These are phyloP conservation scores for Caenorhabditis sinica DNA, from an alignment of 2,888 invertebrate genomes.

Conservation along the genomic window DNA sequence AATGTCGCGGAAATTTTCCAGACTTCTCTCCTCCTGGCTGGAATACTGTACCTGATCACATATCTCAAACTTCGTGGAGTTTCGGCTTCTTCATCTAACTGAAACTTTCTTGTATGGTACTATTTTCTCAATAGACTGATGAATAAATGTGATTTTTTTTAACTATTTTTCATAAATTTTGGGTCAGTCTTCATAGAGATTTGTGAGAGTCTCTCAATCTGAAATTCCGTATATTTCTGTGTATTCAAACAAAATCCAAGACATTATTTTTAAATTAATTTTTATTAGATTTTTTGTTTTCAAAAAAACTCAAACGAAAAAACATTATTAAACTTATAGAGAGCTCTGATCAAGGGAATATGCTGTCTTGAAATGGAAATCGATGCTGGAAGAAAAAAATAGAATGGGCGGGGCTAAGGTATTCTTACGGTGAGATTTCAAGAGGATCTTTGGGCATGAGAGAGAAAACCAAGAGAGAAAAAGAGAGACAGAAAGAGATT, in stretches of 20 bases:
- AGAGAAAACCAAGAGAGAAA: background rate
- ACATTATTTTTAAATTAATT: no score
- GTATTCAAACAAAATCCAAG: no score
- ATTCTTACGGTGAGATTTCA: background rate
- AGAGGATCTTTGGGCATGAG: slow-evolving; percentile 17
- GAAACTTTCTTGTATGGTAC: no score
- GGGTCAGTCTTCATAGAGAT: no score
- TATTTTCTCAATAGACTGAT: no score
- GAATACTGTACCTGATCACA: slow-evolving; percentile 60
- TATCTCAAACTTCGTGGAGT: slow-evolving; percentile 54
- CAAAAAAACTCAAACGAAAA: no score
- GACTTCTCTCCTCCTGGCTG: slow-evolving; percentile 54
- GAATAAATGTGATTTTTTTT: no score
- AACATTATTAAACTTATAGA: no score
- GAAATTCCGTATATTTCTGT: no score
- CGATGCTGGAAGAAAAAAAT: background rate
- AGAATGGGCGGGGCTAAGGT: background rate
- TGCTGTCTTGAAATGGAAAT: background rate
- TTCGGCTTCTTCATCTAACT: background rate
- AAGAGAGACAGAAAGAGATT: background rate
- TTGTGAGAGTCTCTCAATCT: no score
- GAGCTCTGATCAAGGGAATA: slow-evolving; percentile 33
- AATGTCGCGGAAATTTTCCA: slow-evolving; percentile 26
- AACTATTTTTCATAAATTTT: no score
- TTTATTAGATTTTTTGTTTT: no score